Percentiles rank a stretch among this genome's conserved stretches.
Evolutionary conservation across 2,797 vertebrate genomes (phyloP).

Genomic region (Thalassophryne amazonica): DNA sequence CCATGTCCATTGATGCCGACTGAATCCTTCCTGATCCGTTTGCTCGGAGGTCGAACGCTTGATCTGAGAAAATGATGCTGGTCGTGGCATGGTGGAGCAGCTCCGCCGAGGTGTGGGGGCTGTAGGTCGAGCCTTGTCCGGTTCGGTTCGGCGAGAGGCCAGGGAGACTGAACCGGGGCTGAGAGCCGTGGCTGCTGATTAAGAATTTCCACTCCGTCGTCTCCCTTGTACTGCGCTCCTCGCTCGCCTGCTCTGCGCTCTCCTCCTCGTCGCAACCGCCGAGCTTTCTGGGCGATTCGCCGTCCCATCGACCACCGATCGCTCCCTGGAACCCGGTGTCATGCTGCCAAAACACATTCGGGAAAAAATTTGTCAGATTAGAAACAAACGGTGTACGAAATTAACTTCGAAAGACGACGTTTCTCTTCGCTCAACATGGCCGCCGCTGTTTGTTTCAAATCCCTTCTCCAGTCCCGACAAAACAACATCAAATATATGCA

Average conservation of each 20-base stretch:
- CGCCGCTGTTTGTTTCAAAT: slow-evolving; percentile 99
- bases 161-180: slow-evolving; percentile 70
- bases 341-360: slow-evolving; percentile 84
- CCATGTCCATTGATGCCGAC: slow-evolving; percentile 81
- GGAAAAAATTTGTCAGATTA: slow-evolving; percentile 53
- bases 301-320: slow-evolving; percentile 86
- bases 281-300: slow-evolving; percentile 89
- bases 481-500: slow-evolving; percentile 78
- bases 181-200: slow-evolving; percentile 74
- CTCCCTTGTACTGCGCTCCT: slow-evolving; percentile 94
- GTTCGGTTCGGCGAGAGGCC: slow-evolving; percentile 68
- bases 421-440: slow-evolving; percentile 97
- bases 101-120: slow-evolving; percentile 54
- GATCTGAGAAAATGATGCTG: slow-evolving; percentile 99
- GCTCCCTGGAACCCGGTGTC: slow-evolving; percentile 94
- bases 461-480: slow-evolving; percentile 91
- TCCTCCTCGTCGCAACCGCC: slow-evolving; percentile 89
- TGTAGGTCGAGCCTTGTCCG: slow-evolving; percentile 54
- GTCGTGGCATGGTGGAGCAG: slow-evolving; percentile 84
- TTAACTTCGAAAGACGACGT: slow-evolving; percentile 84
- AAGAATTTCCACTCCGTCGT: slow-evolving; percentile 84
- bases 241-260: slow-evolving; percentile 86
- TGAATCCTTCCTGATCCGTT: slow-evolving; percentile 94
- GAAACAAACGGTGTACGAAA: slow-evolving; percentile 61
- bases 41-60: slow-evolving; percentile 97